A percentile compares a stretch with the other conserved stretches of the same genome.
These are phyloP conservation scores for Dasyornis broadbenti DNA, from an alignment of 2,113 vertebrate genomes.

Conservation along the genomic window DNA sequence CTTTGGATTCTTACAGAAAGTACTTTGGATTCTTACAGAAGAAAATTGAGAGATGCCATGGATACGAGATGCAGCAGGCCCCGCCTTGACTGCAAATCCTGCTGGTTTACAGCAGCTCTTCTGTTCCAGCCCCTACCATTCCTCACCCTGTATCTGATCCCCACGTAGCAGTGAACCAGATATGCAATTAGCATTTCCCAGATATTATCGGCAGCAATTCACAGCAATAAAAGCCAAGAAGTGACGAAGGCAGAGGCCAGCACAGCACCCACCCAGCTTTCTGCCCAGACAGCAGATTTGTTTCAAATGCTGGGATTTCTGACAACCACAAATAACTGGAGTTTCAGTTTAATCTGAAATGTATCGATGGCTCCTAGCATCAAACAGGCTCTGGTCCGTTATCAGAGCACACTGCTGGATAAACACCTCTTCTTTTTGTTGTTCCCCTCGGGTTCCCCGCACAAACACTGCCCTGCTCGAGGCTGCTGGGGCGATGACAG, in stretches of 20 bases:
- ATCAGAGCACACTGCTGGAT: background rate
- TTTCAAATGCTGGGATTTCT: background rate
- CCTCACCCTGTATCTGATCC: background rate
- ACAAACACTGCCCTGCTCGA: rapidly evolving
- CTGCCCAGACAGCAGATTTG: background rate
- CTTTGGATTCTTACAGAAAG: background rate
- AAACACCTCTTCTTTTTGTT: rapidly evolving
- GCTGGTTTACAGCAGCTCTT: background rate
- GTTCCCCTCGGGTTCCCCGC: background rate
- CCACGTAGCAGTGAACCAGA: background rate
- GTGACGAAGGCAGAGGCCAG: background rate
- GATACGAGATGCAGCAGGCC: rapidly evolving
- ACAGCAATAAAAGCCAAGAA: background rate
- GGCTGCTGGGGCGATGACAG: background rate
- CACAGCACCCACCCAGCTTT: background rate
- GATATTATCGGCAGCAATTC: background rate
- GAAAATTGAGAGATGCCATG: rapidly evolving
- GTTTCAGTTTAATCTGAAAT: background rate
- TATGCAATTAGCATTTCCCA: background rate
- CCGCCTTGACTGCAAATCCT: background rate
- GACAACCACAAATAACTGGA: background rate
- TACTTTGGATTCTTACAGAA: background rate
- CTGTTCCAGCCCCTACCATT: background rate
- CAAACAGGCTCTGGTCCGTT: rapidly evolving
- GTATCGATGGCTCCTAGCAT: background rate